phyloP scores from a whole-genome alignment of 2,888 invertebrate species.

The Leucophora obtusa region DNA sequence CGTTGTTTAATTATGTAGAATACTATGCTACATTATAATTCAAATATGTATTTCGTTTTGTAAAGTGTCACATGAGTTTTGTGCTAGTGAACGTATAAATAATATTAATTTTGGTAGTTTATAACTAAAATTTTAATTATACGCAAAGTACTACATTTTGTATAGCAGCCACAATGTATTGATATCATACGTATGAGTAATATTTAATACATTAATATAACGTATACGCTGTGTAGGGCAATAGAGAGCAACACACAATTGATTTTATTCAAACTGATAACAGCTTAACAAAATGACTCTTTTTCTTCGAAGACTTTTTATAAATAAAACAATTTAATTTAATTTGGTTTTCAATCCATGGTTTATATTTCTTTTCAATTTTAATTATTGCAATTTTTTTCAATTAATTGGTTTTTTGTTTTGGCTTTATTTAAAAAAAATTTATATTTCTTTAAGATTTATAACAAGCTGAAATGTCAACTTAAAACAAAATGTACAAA shows the following conservation, averaged over 20 bases:
- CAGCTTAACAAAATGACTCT: too few species aligned
- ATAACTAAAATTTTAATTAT: neutral
- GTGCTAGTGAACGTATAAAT: neutral
- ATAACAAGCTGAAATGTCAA: conserved; percentile 39
- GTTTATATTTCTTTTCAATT: conserved; percentile 16
- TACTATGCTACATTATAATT: neutral
- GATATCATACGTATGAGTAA: neutral
- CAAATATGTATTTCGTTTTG: neutral
- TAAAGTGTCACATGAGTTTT: neutral
- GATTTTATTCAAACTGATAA: too few species aligned
- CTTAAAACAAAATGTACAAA: conserved; percentile 15
- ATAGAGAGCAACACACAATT: too few species aligned
- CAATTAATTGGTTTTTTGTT: conserved; percentile 6
- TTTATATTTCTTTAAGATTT: conserved; percentile 1
- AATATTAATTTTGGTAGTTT: too few species aligned
- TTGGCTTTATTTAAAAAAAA: neutral
- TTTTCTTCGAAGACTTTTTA: neutral
- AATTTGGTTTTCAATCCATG: conserved; percentile 3
- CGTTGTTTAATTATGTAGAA: neutral
- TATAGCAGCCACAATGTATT: neutral
- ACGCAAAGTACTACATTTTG: neutral
- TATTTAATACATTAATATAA: neutral
- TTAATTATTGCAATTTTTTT: conserved; percentile 31
- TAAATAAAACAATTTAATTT: neutral
- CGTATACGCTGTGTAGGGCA: neutral